Base-by-base conservation (phyloP, 1,140 invertebrate species). In the Pachypsylla venusta region DNA sequence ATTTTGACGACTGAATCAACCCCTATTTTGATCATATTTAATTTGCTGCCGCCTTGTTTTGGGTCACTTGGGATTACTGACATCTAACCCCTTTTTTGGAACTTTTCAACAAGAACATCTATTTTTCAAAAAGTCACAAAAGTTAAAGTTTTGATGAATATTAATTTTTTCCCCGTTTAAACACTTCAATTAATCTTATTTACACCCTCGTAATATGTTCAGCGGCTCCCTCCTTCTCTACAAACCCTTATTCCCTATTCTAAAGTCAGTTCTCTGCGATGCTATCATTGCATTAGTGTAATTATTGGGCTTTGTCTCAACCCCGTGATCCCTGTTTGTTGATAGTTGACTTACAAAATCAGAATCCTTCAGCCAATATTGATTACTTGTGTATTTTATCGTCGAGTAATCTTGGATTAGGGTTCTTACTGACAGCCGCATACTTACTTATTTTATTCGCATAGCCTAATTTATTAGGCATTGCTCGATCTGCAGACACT, bases 161-260 rank as follows among this genome's bases (percentile, higher is more conserved):
- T 48, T 48, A 48, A 48, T 48, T 48, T 48, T 48, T 48, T 5
- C 42, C 42, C 22, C 22, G 42, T 48, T 48, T 48, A 48, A 48
- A 48, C 42, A 48, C 42, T 48, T 48, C 42, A 48, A 48, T 48
- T 48, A 48, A 48, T 48, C 42, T 48, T 48, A 48, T 48, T 48
- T 48, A 48, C 42, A 48, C 42, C 42, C 42, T 48, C 22, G n/a
- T 19, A 22, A 3, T 19, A 22, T 7, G 42, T 48, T n/a, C 5
- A 48, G n/a, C 7, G 7, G 22, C 4, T 48, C 42, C 22, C 42
- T 22, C 42, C 42, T 48, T 48, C 16, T 22, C 16, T 19, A n/a
- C 42, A 10, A n/a, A 48, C 42, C 42, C 42, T 48, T 48, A 35
- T 35, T 35, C n/a, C 30, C 30, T 5, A 48, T n/a, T n/a, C n/a